Evolutionary conservation across 2,113 vertebrate genomes (phyloP).

Genomic region (Genyomyrus donnyi): DNA sequence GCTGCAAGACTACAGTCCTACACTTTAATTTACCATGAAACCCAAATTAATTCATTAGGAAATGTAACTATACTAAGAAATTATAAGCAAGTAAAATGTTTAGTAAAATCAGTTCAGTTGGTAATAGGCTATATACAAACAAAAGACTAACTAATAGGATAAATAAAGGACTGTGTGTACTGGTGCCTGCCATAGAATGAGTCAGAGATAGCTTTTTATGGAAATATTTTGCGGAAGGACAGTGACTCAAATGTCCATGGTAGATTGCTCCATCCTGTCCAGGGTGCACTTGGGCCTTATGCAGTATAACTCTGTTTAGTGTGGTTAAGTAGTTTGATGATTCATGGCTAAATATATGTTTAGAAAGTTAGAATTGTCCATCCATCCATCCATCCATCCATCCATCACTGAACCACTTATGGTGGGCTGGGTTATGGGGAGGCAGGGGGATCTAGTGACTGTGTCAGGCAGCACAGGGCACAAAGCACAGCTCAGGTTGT

Average conservation of each 20-base stretch:
- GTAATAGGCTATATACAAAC: neutral
- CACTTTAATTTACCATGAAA: neutral
- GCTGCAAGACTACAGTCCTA: neutral
- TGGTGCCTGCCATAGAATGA: neutral
- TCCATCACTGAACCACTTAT: neutral
- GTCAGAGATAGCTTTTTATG: neutral
- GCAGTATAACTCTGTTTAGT: neutral
- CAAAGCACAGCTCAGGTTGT: neutral
- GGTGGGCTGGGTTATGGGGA: neutral
- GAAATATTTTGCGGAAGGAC: neutral
- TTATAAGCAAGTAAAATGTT: neutral
- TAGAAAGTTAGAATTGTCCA: neutral
- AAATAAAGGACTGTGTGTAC: neutral
- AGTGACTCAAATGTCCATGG: neutral
- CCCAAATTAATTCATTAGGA: neutral
- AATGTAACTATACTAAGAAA: neutral
- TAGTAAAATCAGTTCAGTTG: neutral
- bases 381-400: neutral
- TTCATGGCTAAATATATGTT: neutral
- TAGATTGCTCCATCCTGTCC: neutral
- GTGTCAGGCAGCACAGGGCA: neutral
- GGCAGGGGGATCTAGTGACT: neutral
- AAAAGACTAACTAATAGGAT: neutral
- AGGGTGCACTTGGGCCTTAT: neutral
- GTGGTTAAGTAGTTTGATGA: neutral